Evolutionary conservation across 2,113 vertebrate genomes (phyloP), one percentile per base, ranked within the genome.

Genomic region (Dipodomys merriami): DNA sequence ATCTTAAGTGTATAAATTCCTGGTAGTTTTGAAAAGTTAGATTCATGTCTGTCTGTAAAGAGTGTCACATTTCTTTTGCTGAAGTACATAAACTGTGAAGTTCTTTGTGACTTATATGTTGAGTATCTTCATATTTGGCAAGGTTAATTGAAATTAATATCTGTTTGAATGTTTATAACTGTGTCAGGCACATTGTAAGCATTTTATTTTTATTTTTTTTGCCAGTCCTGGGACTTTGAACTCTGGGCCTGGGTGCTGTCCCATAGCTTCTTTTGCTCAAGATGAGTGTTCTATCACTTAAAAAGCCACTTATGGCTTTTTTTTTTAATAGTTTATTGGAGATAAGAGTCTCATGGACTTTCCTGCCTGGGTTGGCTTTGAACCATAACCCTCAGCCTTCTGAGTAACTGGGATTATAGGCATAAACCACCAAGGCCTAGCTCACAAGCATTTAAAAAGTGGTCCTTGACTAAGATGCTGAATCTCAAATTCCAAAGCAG

Each of bases 1-100:
- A 53, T 77, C 25, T 90, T 60, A 82, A 91, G n/a, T 53, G 30
- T 35, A 25, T 90, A 90, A 86, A 53, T 85, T 90, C 12, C 20
- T 88, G 1, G 88, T 89, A 72, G n/a, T 81, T 87, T 88, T 85
- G 57, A 86, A 77, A 91, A 91, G 62, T 78, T 85, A 83, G 49
- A 83, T 60, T 90, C 57, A 30, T 49, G 39, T n/a, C 39, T 77
- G 0, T 76, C 65, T 82, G 71, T 60, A 33, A 79, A 62, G 49
- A 80, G 9, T 89, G 29, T 23, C n/a, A 64, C 19, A n/a, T 90
- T 90, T 83, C 62, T 90, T 91, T 3, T 81, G 60, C 77, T 57
- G 7, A 78, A 84, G 84, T 68, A 30, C 33, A 62, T 68, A 18
- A 13, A 16, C 35, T 16, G 57, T 27, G 18, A 71, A 89, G 15